phyloP scores from a whole-genome alignment of 64 coral and sea anemone genomes.

The Orbicella faveolata region DNA sequence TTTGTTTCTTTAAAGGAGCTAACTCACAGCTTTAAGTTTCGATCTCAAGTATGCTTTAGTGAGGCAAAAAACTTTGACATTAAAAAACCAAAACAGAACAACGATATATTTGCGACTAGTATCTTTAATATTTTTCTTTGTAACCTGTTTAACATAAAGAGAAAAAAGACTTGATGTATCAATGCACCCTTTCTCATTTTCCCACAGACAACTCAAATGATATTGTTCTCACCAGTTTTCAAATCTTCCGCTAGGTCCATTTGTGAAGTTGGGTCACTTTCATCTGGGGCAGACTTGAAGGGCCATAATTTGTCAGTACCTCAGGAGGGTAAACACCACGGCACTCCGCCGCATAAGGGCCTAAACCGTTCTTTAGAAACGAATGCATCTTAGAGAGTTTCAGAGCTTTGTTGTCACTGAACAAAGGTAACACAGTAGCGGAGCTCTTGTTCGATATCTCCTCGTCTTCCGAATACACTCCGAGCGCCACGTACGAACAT shows the following conservation, averaged over 20 bases:
- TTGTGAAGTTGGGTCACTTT: not conserved
- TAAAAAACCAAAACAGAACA: no score
- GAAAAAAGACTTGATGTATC: no score
- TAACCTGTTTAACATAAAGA: no score
- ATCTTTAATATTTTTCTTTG: no score
- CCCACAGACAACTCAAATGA: no score
- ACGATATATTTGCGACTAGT: no score
- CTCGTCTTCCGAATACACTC: slow-evolving; percentile 33
- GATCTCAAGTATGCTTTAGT: no score
- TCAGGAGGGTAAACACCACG: slow-evolving; percentile 68
- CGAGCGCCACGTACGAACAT: slow-evolving; percentile 80
- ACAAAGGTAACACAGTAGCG: slow-evolving; percentile 58
- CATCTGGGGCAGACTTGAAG: slow-evolving; percentile 6
- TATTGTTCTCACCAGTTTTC: slow-evolving; percentile 4
- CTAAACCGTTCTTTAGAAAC: slow-evolving; percentile 67
- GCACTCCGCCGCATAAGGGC: slow-evolving; percentile 63
- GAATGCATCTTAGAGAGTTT: slow-evolving; percentile 82
- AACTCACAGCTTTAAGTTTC: no score
- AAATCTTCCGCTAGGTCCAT: not conserved
- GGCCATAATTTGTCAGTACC: slow-evolving; percentile 13
- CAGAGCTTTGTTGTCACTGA: slow-evolving; percentile 49
- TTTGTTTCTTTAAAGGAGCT: no score
- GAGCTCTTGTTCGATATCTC: not conserved
- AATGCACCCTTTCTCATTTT: no score
- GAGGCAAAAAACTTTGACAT: no score